Evolutionary conservation across 2,113 vertebrate genomes (phyloP), one percentile per base, ranked within the genome.

Genomic region (Hipposideros armiger): DNA sequence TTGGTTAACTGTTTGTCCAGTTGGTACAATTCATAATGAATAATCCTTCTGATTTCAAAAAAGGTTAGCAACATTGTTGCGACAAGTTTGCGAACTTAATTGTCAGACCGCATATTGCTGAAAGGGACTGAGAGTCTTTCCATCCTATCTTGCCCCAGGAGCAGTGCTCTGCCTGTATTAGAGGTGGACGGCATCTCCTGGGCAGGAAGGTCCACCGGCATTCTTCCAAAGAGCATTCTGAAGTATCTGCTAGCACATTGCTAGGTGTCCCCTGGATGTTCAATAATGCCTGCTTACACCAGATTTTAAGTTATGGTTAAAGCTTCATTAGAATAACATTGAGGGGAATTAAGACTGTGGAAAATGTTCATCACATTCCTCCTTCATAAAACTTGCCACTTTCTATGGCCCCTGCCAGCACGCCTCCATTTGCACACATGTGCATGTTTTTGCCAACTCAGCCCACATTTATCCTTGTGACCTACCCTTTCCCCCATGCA

Each of bases 281-380:
- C 16, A 58, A 11, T 16, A 82, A 60, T 28, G 70, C 52, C 74
- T 90, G 42, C 70, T 96, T 58, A 73, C 90, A 66, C 19, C 69
- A 62, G 56, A 52, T 89, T 90, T 78, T 40, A 81, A 73, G 11
- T 69, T 17, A 77, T 13, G 22, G 19, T 76, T 32, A 64, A 91
- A 87, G 66, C 45, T 54, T 91, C 50, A 70, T 67, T 74, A 92
- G 66, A 95, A 86, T 54, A 92, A 58, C 14, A 36, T 4, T 32
- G 64, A 95, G 11, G 60, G 56, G 80, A 91, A 92, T 87, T 76
- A 1, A 73, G 95, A 95, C 50, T 74, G 66, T 19, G 54, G 47
- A 87, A 92, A 96, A 30, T 60, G 89, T 50, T 47, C n/a, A 56
- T 74, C 58, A n/a, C 20, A 1, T 90, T 24, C 73, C 42, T 80